A percentile compares a stretch with the other conserved stretches of the same genome.
Conservation (phyloP, 2,113 vertebrate species). For the Tenrec ecaudatus region DNA sequence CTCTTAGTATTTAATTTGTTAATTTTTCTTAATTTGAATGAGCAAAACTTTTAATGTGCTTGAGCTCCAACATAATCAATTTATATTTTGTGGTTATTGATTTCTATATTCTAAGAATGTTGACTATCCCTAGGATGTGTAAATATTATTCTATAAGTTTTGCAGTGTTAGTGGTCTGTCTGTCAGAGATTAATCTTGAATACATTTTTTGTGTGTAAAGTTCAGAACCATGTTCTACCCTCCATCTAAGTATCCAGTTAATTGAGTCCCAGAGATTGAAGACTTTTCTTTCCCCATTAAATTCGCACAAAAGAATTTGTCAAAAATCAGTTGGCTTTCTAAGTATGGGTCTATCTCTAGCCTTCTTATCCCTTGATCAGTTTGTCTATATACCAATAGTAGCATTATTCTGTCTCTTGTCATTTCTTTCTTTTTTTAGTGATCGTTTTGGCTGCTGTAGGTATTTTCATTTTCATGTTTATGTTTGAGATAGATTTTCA, state of each 20-base stretch:
- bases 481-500: background rate
- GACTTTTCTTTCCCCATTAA: background rate
- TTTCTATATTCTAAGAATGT: constrained; percentile 30
- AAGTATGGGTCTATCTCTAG: background rate
- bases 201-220: background rate
- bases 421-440: background rate
- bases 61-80: background rate
- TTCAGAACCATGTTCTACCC: background rate
- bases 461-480: background rate
- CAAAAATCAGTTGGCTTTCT: background rate
- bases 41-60: background rate
- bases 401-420: background rate
- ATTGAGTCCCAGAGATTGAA: background rate
- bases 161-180: background rate
- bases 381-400: background rate
- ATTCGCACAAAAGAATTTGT: background rate
- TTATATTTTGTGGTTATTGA: constrained; percentile 20
- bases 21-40: background rate
- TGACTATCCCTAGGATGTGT: background rate
- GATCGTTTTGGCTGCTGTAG: background rate
- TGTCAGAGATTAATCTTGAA: background rate
- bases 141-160: background rate
- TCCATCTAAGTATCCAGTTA: background rate
- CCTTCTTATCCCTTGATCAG: background rate
- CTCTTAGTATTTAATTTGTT: background rate